phyloP scores from a whole-genome alignment of 1,140 invertebrate species.

The Trichomalopsis sarcophagae region DNA sequence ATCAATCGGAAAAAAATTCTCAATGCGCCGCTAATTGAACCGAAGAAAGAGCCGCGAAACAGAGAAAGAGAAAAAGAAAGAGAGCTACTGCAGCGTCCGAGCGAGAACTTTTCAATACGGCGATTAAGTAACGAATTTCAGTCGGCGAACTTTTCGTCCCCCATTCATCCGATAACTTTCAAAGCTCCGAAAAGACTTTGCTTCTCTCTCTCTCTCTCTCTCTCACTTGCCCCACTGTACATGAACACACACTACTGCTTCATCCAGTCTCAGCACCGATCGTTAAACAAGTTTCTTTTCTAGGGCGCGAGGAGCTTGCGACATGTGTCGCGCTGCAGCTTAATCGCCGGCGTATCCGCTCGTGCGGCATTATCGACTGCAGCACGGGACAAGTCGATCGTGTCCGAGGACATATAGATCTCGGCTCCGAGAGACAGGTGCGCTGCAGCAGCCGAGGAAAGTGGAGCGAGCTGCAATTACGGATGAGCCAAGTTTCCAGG shows the following conservation, averaged over 20 bases:
- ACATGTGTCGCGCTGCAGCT: background rate
- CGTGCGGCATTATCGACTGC: constrained; percentile 11
- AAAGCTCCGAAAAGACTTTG: background rate
- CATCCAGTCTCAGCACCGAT: background rate
- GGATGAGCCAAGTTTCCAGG: constrained; percentile 28
- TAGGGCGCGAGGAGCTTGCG: constrained; percentile 2
- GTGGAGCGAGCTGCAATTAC: constrained; percentile 21
- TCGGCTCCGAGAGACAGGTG: background rate
- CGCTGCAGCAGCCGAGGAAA: background rate
- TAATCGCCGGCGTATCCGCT: background rate
- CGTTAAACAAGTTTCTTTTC: constrained; percentile 33
- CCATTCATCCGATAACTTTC: constrained; percentile 1
- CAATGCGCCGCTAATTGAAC: background rate
- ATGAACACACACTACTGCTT: background rate
- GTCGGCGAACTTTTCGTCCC: constrained; percentile 7
- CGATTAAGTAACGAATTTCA: constrained; percentile 45
- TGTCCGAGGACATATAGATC: background rate
- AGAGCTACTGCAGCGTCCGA: too few species aligned
- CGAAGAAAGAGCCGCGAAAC: background rate
- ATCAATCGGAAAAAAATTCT: constrained; percentile 1
- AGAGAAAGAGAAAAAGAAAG: background rate
- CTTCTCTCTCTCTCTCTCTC: background rate
- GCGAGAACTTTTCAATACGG: constrained; percentile 24
- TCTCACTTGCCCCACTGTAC: background rate
- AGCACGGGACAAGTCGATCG: background rate